Evolutionary conservation across 2,113 vertebrate species (phyloP).

Genomic region (Hippolais icterina): DNA sequence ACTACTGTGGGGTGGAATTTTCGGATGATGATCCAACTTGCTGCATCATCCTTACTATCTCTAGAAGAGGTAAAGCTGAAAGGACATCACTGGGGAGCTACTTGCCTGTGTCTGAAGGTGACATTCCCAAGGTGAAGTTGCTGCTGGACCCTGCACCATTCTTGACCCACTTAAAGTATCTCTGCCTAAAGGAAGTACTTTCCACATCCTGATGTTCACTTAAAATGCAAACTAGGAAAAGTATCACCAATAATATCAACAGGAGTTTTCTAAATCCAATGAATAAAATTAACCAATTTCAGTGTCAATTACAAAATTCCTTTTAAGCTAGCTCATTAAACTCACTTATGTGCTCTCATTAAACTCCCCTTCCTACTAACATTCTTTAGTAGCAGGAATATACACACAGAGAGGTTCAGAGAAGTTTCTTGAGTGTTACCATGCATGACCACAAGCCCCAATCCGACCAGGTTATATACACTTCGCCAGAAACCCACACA

Average conservation of each 20-base stretch:
- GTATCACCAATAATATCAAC: not conserved
- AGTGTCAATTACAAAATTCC: not conserved
- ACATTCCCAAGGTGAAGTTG: not conserved
- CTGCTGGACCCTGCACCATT: not conserved
- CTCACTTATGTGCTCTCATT: not conserved
- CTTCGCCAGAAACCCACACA: not conserved
- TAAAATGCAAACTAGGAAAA: conserved; percentile 31
- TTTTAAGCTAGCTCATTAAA: conserved; percentile 15
- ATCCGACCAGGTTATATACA: fast-evolving
- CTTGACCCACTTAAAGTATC: not conserved
- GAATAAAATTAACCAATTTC: not conserved
- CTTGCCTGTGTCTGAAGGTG: not conserved
- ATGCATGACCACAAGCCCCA: not conserved
- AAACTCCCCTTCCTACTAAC: not conserved
- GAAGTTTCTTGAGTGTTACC: not conserved
- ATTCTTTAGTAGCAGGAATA: not conserved
- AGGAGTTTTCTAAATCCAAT: not conserved
- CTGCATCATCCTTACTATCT: not conserved
- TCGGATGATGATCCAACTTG: not conserved
- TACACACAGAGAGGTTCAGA: not conserved
- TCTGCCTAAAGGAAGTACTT: conserved; percentile 24
- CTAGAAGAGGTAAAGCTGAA: not conserved
- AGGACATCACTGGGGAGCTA: not conserved
- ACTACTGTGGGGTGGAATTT: not conserved
- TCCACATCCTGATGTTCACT: not conserved